phyloP scores from a whole-genome alignment of 2,797 vertebrate genomes.

The Enteromius argenteus region DNA sequence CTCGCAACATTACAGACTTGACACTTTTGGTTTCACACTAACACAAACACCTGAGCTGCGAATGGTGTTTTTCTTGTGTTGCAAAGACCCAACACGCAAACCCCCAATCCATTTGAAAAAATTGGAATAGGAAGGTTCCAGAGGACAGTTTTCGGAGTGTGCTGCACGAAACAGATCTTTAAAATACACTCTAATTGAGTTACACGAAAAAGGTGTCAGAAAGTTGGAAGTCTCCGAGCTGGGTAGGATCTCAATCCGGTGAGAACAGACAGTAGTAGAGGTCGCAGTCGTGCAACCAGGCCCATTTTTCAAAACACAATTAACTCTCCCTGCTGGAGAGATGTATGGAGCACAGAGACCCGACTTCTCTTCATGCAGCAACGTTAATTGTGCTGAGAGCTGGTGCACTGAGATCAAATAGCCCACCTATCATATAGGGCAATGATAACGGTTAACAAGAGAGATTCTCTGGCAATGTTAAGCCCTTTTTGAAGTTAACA shows the following conservation, averaged over 20 bases:
- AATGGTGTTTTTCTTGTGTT: constrained; percentile 29
- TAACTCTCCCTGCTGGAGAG: constrained; percentile 49
- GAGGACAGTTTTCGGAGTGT: constrained; percentile 4
- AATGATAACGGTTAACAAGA: constrained; percentile 57
- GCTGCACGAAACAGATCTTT: constrained; percentile 30
- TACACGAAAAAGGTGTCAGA: constrained; percentile 44
- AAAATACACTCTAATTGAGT: constrained; percentile 53
- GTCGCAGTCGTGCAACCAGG: constrained; percentile 48
- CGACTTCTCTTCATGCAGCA: constrained; percentile 49
- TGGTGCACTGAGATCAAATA: constrained; percentile 56
- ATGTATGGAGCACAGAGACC: constrained; percentile 41
- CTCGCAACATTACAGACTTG: constrained; percentile 32
- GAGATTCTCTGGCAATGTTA: constrained; percentile 47
- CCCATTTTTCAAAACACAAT: constrained; percentile 59
- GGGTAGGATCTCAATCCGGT: constrained; percentile 25
- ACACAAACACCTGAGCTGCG: constrained; percentile 56
- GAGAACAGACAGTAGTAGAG: constrained; percentile 39
- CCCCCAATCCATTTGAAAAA: constrained; percentile 30
- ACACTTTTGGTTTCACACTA: constrained; percentile 53
- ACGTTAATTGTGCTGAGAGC: constrained; percentile 56
- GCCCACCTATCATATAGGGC: constrained; percentile 57
- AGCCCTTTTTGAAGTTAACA: constrained; percentile 45
- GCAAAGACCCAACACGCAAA: constrained; percentile 10
- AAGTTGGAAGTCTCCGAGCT: constrained; percentile 25
- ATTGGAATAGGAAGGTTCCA: constrained; percentile 36